phyloP scores from a whole-genome alignment of 2,888 invertebrate genomes.

The Lomographa bimaculata region DNA sequence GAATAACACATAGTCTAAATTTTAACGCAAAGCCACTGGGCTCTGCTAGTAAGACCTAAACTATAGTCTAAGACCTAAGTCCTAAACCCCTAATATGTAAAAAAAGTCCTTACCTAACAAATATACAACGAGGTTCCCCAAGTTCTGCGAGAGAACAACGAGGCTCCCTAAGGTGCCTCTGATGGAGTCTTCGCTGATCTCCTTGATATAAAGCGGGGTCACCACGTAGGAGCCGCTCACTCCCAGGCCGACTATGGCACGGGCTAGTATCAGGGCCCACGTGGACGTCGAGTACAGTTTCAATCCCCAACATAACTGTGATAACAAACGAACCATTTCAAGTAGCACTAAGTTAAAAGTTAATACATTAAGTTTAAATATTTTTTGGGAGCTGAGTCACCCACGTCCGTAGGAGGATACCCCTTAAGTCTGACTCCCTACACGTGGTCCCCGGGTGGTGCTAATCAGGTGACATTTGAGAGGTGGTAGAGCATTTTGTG shows the following conservation, averaged over 20 bases:
- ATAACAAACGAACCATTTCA: too few species aligned
- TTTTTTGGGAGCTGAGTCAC: too few species aligned
- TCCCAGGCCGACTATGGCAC: slow-evolving; percentile 68
- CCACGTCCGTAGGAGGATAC: too few species aligned
- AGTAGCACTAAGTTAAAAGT: not conserved
- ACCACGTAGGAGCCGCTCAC: slow-evolving; percentile 74
- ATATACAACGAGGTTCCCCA: slow-evolving; percentile 69
- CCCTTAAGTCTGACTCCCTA: too few species aligned
- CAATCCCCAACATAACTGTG: slow-evolving; percentile 67
- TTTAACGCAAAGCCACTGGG: too few species aligned
- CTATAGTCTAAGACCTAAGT: too few species aligned
- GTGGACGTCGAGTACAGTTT: slow-evolving; percentile 71
- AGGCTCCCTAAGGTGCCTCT: slow-evolving; percentile 69
- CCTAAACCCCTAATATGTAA: too few species aligned
- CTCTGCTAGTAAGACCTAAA: too few species aligned
- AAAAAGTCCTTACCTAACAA: slow-evolving; percentile 55
- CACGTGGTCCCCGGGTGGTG: too few species aligned
- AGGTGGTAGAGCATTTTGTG: too few species aligned
- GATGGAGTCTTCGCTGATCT: slow-evolving; percentile 73
- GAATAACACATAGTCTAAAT: too few species aligned
- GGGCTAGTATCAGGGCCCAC: slow-evolving; percentile 71
- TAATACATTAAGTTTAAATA: not conserved
- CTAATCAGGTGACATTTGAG: too few species aligned
- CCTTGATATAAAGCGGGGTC: slow-evolving; percentile 74
- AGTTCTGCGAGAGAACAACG: slow-evolving; percentile 69